phyloP scores from a whole-genome alignment of 2,113 vertebrate species.

The Corythaeola cristata region DNA sequence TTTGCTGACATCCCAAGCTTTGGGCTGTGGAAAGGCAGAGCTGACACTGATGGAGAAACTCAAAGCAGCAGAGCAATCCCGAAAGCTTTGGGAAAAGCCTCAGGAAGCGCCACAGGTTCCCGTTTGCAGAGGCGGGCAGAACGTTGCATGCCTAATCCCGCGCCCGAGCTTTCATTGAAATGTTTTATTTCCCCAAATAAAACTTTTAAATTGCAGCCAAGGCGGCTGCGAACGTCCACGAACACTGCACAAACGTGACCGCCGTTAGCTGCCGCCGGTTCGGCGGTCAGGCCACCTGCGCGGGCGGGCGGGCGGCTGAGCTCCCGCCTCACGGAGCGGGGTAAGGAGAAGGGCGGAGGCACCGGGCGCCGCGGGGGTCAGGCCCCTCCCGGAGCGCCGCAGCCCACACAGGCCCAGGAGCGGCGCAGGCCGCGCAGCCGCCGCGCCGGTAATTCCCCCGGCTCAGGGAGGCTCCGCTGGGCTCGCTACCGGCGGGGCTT shows the following conservation, averaged over 20 bases:
- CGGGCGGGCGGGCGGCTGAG: neutral
- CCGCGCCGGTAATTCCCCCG: neutral
- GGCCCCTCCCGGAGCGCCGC: neutral
- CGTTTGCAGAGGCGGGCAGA: neutral
- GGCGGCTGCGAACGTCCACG: too few relatives aligned
- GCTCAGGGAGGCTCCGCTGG: neutral
- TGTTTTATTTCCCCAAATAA: neutral
- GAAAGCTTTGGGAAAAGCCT: neutral
- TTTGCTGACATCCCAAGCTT: neutral
- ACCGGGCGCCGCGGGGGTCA: too few relatives aligned
- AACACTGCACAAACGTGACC: fast-evolving
- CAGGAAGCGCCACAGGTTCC: fast-evolving
- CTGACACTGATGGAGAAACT: neutral
- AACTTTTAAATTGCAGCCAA: neutral
- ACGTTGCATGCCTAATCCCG: neutral
- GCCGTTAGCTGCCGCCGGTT: neutral
- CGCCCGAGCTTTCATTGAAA: too few relatives aligned
- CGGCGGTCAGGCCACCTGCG: neutral
- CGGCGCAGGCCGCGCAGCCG: neutral
- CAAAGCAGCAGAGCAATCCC: neutral
- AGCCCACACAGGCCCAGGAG: neutral
- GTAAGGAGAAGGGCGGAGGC: neutral
- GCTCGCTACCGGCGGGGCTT: neutral
- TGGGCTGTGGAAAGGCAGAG: neutral
- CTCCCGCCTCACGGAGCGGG: too few relatives aligned